phyloP scores from a whole-genome alignment of 2,113 vertebrate species.

The Hippoglossus stenolepis region DNA sequence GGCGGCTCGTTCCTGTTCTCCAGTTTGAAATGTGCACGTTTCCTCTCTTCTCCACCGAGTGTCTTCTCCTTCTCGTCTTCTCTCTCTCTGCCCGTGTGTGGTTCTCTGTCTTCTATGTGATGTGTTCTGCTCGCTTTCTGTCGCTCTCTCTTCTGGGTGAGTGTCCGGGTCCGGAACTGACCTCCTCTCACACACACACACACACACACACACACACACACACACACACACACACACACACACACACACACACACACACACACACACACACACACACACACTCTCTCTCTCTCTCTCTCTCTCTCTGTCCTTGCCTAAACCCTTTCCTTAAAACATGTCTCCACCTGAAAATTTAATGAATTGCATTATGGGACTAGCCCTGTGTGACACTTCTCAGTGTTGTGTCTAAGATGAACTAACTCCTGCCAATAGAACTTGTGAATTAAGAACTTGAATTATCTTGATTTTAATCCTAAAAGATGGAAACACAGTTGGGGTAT shows the following conservation, averaged over 20 bases:
- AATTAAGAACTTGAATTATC: not conserved
- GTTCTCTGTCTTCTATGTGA: conserved; percentile 34
- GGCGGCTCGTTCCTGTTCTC: too few relatives aligned
- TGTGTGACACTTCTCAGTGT: not conserved
- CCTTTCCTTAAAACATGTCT: too few relatives aligned
- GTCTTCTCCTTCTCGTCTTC: too few relatives aligned
- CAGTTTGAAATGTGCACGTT: too few relatives aligned
- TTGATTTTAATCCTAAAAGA: not conserved
- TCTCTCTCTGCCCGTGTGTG: conserved; percentile 7
- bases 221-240: not conserved
- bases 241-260: not conserved
- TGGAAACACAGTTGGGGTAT: not conserved
- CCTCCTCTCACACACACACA: conserved; percentile 7
- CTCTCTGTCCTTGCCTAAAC: too few relatives aligned
- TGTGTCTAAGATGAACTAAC: not conserved
- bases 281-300: too few relatives aligned
- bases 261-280: not conserved
- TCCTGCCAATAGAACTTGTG: not conserved
- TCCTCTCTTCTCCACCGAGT: too few relatives aligned
- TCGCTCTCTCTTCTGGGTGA: conserved; percentile 50
- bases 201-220: too few relatives aligned
- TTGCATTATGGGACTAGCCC: too few relatives aligned
- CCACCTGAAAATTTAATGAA: too few relatives aligned
- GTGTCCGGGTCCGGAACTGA: conserved; percentile 56
- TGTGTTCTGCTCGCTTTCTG: conserved; percentile 58